These are phyloP conservation scores for Heliocidaris erythrogramma DNA, from an alignment of 35 echinoderm and acorn worm genomes.

Conservation along the genomic window DNA sequence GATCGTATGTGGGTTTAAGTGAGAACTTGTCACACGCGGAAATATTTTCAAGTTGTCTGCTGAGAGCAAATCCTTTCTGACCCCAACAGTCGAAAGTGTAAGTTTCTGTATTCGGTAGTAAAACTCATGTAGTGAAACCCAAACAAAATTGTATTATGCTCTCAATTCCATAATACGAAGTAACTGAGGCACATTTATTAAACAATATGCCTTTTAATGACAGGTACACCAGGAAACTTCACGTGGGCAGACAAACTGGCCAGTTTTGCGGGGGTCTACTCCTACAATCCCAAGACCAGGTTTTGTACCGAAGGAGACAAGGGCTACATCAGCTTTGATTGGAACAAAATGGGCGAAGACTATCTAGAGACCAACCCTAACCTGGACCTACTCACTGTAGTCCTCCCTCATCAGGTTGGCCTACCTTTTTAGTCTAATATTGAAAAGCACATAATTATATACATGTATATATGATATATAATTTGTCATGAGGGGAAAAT, in stretches of 20 bases:
- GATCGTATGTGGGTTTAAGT: no score
- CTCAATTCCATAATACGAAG: no score
- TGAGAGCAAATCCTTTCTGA: no score
- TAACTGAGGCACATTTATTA: no score
- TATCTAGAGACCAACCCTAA: slow-evolving; percentile 57
- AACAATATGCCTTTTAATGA: background rate
- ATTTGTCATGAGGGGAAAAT: no score
- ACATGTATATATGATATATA: background rate
- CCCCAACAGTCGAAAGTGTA: no score
- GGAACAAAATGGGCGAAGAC: slow-evolving; percentile 71
- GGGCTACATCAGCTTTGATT: slow-evolving; percentile 87
- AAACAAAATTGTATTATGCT: no score
- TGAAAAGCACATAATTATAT: background rate
- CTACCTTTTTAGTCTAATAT: background rate
- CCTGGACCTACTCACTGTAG: slow-evolving; percentile 64
- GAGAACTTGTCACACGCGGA: no score
- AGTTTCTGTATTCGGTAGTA: no score
- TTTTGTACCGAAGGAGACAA: slow-evolving; percentile 67
- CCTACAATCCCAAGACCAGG: slow-evolving; percentile 80
- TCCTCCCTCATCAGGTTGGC: slow-evolving; percentile 83
- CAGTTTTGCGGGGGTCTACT: slow-evolving; percentile 69
- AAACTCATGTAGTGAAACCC: no score
- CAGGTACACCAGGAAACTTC: slow-evolving; percentile 64
- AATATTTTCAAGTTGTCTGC: no score
- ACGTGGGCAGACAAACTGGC: slow-evolving; percentile 26